Evolutionary conservation across 2,113 vertebrate genomes (phyloP).

Genomic region (Alouatta palliata): DNA sequence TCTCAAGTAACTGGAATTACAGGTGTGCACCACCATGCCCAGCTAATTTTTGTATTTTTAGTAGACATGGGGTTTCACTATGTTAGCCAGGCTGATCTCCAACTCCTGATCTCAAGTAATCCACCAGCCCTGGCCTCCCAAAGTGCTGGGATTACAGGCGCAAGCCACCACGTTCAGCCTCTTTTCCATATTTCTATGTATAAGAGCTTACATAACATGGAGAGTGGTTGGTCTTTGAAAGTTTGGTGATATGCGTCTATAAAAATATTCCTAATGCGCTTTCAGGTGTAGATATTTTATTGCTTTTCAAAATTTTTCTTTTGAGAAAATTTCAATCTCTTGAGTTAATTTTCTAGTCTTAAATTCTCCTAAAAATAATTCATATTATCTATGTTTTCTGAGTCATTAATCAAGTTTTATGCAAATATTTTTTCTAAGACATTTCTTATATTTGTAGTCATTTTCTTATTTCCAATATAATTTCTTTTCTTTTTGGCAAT

Average conservation of each 20-base stretch:
- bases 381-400: neutral
- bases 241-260: neutral
- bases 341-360: neutral
- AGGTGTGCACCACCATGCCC: fast-evolving
- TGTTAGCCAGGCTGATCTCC: too few relatives aligned
- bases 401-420: neutral
- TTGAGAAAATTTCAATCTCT: neutral
- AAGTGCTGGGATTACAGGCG: too few relatives aligned
- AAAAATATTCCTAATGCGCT: neutral
- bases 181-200: neutral
- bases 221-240: neutral
- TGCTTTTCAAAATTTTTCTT: slow-evolving; percentile 21
- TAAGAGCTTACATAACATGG: neutral
- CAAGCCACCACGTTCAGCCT: too few relatives aligned
- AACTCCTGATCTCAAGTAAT: too few relatives aligned
- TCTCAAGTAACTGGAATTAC: too few relatives aligned
- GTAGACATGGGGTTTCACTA: too few relatives aligned
- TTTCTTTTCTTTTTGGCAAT: neutral
- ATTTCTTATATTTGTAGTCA: neutral
- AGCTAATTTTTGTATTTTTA: too few relatives aligned
- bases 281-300: neutral
- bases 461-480: slow-evolving; percentile 28
- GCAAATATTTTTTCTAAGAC: neutral
- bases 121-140: too few relatives aligned
- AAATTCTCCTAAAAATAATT: neutral